Conservation (phyloP, 2,888 invertebrate species). For the Mechanitis mazaeus region DNA sequence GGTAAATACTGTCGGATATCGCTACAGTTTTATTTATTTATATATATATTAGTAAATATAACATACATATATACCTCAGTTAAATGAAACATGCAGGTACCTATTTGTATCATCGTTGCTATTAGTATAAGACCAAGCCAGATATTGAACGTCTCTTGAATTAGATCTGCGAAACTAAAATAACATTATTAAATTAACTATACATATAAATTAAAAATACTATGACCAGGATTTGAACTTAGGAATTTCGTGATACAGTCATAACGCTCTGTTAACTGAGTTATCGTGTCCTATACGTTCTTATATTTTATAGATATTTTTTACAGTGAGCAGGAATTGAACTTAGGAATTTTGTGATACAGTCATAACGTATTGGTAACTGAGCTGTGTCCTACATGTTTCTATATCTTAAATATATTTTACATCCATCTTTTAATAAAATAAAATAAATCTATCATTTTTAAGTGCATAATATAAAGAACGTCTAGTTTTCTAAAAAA, state of each 20-base stretch:
- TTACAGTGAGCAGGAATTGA: neutral
- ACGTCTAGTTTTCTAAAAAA: no score
- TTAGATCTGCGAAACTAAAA: slow-evolving; percentile 45
- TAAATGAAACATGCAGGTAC: slow-evolving; percentile 51
- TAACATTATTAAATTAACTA: slow-evolving; percentile 5
- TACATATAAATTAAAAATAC: neutral
- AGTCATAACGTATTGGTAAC: no score
- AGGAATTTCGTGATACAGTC: no score
- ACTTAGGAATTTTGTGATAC: no score
- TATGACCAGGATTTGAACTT: neutral
- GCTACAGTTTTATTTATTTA: neutral
- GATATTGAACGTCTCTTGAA: slow-evolving; percentile 52
- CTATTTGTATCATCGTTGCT: slow-evolving; percentile 53
- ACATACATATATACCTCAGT: slow-evolving; percentile 43
- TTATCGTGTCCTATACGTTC: no score
- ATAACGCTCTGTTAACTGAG: no score
- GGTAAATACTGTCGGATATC: no score
- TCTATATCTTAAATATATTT: no score
- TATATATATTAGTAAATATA: neutral
- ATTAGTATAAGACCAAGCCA: slow-evolving; percentile 50
- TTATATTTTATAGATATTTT: no score
- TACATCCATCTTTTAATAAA: no score
- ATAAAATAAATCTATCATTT: no score
- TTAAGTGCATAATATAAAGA: neutral
- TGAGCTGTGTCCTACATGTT: no score